These are phyloP conservation scores for Parelbella ahira DNA, from an alignment of 2,888 invertebrate genomes.

Conservation along the genomic window DNA sequence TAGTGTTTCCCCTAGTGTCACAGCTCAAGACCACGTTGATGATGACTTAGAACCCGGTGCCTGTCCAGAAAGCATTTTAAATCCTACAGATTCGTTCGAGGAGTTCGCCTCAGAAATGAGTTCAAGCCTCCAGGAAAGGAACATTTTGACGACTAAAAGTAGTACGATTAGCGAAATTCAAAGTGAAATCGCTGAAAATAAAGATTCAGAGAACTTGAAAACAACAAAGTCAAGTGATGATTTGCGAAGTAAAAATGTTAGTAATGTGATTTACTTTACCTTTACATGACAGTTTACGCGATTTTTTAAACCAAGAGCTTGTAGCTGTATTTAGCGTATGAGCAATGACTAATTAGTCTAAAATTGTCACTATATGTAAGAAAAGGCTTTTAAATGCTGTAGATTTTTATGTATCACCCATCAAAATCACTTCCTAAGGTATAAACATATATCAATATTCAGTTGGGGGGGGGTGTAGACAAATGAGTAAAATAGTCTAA, in stretches of 20 bases:
- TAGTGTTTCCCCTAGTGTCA: conserved; percentile 35
- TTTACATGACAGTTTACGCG: too few species aligned
- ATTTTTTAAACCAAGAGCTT: too few species aligned
- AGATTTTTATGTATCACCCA: too few species aligned
- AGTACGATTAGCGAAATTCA: conserved; percentile 82
- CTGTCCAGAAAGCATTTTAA: conserved; percentile 83
- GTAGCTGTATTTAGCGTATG: too few species aligned
- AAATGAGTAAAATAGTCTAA: too few species aligned
- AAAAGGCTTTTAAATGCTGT: too few species aligned
- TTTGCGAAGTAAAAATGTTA: conserved; percentile 63
- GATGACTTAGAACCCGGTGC: conserved; percentile 68
- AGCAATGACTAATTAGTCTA: too few species aligned
- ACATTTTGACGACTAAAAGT: conserved; percentile 71
- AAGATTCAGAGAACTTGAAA: conserved; percentile 50
- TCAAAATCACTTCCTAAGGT: too few species aligned
- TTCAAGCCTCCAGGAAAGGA: conserved; percentile 81
- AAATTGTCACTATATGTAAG: too few species aligned
- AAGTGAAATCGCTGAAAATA: conserved; percentile 69
- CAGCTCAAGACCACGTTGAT: conserved; percentile 40
- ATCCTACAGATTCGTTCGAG: conserved; percentile 86
- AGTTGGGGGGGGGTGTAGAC: too few species aligned
- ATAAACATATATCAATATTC: too few species aligned
- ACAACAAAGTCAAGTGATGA: conserved; percentile 61
- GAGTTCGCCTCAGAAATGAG: conserved; percentile 85
- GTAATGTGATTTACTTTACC: too few species aligned